Evolutionary conservation across 2,113 vertebrate species (phyloP), one percentile per base, ranked within the genome.

Genomic region (Apteryx owenii): DNA sequence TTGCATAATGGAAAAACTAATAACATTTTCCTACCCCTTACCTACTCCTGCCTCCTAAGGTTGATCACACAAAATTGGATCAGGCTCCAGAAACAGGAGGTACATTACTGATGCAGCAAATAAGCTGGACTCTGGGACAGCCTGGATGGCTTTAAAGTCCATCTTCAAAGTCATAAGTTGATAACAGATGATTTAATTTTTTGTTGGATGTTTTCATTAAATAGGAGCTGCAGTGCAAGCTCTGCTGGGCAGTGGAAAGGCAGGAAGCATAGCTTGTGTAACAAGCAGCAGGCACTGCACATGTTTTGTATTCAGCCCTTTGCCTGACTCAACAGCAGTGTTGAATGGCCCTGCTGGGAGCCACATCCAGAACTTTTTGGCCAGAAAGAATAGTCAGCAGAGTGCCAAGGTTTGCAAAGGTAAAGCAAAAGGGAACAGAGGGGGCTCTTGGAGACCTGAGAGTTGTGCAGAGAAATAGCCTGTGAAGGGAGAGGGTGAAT

Each of bases 241-340:
- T 72, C 58, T 51, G 54, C 68, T 88, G 79, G 64, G 75, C 76
- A 85, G 38, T 9, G 22, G 2, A 10, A 40, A 78, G 81, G 85
- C 69, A 87, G 69, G 72, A 89, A 89, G 73, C n/a, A 81, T 1
- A 84, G 70, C 53, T 85, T 91, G 87, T 82, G 71, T 93, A 93
- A 95, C 53, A 40, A 82, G 85, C n/a, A 94, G 91, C 58, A 82
- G 62, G 23, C 93, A 79, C 64, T 85, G 79, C 93, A 94, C 78
- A 46, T 82, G 81, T 82, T 96, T 95, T 88, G 61, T 54, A 51
- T 91, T 93, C 91, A 90, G 51, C 42, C 44, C 23, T 73, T 81
- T 29, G 82, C 38, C 77, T 86, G 81, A 91, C 58, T 90, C 86
- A 93, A 87, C 31, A 72, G 61, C 88, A 90, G 81, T 5, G 23